phyloP scores from a whole-genome alignment of 2,888 invertebrate genomes.

The Cremastobaeus sp. region DNA sequence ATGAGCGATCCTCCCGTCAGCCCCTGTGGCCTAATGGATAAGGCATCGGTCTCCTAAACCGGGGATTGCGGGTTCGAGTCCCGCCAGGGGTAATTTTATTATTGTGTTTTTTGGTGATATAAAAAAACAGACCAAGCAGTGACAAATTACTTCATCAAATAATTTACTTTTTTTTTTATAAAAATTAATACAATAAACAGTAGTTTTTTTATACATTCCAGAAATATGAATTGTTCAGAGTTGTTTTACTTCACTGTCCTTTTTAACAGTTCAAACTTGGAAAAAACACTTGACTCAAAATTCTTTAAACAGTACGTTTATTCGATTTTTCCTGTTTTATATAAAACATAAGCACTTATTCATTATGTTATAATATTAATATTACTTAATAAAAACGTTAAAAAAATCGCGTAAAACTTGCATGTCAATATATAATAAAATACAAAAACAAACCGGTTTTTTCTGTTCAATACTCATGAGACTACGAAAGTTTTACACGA shows the following conservation, averaged over 20 bases:
- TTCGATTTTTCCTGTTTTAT: constrained; percentile 27
- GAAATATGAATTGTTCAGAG: too few relatives aligned
- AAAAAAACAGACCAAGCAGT: too few relatives aligned
- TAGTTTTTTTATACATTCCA: too few relatives aligned
- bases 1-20: constrained; percentile 67
- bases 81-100: constrained; percentile 86
- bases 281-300: too few relatives aligned
- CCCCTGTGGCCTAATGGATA: constrained; percentile 92
- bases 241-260: too few relatives aligned
- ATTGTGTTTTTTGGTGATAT: too few relatives aligned
- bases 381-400: constrained; percentile 18
- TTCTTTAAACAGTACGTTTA: constrained; percentile 35
- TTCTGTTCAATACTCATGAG: too few relatives aligned
- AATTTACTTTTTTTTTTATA: not conserved
- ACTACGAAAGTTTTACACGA: too few relatives aligned
- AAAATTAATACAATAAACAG: too few relatives aligned
- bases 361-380: constrained; percentile 38
- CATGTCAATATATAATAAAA: too few relatives aligned
- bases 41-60: constrained; percentile 92
- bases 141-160: not conserved
- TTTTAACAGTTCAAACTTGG: too few relatives aligned
- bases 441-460: too few relatives aligned
- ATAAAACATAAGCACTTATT: constrained; percentile 52
- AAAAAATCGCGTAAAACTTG: constrained; percentile 14
- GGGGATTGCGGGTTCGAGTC: constrained; percentile 92